phyloP scores from a whole-genome alignment of 2,888 invertebrate genomes.

The Papilio elwesi region DNA sequence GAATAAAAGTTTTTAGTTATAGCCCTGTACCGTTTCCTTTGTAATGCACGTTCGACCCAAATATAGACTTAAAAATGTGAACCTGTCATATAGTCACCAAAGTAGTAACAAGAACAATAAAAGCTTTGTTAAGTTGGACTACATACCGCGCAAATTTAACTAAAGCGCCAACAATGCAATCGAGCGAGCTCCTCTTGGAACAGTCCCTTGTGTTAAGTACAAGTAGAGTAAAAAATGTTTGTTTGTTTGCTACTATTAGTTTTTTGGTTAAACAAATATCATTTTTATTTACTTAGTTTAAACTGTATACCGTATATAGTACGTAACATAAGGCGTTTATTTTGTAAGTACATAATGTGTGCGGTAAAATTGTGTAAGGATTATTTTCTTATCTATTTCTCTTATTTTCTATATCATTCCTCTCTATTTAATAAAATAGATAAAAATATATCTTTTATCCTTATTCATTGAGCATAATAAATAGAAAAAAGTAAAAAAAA shows the following conservation, averaged over 20 bases:
- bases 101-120: constrained; percentile 19
- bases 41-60: too few species aligned
- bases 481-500: too few species aligned
- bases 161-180: constrained; percentile 26
- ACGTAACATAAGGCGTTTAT: too few species aligned
- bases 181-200: not conserved
- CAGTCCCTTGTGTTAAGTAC: constrained; percentile 1
- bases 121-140: constrained; percentile 31
- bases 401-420: too few species aligned
- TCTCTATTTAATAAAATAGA: too few species aligned
- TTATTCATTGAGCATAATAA: too few species aligned
- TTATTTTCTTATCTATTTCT: too few species aligned
- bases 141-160: constrained; percentile 22
- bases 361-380: too few species aligned
- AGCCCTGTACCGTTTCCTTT: too few species aligned
- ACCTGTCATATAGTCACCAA: too few species aligned
- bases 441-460: too few species aligned
- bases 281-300: not conserved
- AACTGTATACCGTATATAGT: not conserved
- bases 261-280: not conserved
- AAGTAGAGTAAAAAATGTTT: not conserved
- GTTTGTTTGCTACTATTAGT: not conserved
- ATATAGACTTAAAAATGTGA: not conserved
- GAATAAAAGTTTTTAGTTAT: not conserved
- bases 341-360: too few species aligned